Conservation (phyloP, 2,113 vertebrate genomes). For the Crocuta crocuta region DNA sequence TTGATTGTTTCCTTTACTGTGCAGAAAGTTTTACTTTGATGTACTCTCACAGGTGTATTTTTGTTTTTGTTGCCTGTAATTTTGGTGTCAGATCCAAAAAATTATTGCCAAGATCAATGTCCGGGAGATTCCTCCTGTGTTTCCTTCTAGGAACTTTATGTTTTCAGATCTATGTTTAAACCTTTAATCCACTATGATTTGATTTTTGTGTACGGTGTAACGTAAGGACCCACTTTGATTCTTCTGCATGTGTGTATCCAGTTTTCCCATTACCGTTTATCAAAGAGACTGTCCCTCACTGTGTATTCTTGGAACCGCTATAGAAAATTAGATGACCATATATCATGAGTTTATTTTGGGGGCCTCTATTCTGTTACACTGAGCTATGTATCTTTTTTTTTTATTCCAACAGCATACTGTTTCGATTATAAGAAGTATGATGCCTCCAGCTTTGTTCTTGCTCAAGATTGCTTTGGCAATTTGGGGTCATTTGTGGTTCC, state of each 20-base stretch:
- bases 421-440: background rate
- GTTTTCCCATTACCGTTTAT: background rate
- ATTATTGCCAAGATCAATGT: background rate
- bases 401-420: background rate
- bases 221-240: background rate
- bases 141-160: background rate
- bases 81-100: background rate
- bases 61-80: background rate
- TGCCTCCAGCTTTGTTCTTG: background rate
- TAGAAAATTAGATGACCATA: background rate
- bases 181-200: background rate
- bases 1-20: background rate
- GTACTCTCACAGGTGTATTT: background rate
- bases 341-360: background rate
- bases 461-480: background rate
- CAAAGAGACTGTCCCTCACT: background rate
- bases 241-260: background rate
- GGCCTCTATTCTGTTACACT: background rate
- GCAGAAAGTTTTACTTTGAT: background rate
- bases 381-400: background rate
- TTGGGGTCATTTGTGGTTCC: background rate
- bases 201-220: background rate
- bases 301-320: background rate
- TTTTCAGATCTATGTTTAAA: background rate
- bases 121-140: background rate